phyloP scores from a whole-genome alignment of 2,113 vertebrate species.

The Sturnira hondurensis region DNA sequence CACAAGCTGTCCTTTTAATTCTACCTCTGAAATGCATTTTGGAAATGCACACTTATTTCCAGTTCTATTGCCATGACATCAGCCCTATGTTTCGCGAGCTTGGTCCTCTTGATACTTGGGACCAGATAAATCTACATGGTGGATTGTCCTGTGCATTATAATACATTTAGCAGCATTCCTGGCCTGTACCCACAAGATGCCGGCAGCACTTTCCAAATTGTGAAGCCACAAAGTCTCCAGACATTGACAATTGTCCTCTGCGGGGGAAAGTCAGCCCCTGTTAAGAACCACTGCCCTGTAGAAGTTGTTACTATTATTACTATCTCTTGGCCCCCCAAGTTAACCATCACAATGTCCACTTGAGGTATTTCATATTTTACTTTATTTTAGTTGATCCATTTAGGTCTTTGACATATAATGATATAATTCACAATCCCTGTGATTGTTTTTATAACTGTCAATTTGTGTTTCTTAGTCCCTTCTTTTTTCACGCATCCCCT shows the following conservation, averaged over 20 bases:
- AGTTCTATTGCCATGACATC: neutral
- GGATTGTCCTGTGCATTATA: neutral
- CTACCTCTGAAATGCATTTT: neutral
- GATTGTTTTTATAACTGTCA: no score
- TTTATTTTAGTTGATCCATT: neutral
- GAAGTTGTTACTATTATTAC: neutral
- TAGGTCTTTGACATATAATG: neutral
- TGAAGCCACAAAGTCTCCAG: neutral
- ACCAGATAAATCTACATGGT: neutral
- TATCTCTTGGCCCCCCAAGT: neutral
- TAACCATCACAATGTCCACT: neutral
- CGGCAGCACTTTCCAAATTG: neutral
- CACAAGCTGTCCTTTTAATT: neutral
- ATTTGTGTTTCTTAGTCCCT: neutral
- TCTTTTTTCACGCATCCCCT: neutral
- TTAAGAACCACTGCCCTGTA: neutral
- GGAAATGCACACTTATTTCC: neutral
- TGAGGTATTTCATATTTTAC: neutral
- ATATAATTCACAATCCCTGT: neutral
- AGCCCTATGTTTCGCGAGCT: neutral
- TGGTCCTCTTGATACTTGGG: neutral
- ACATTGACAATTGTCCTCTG: neutral
- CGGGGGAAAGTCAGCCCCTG: neutral
- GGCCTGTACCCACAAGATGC: neutral
- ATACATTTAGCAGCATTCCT: neutral